Percentiles rank a stretch among this genome's conserved stretches.
These are phyloP conservation scores for Eira barbara DNA, from an alignment of 2,113 vertebrate species.

Conservation along the genomic window DNA sequence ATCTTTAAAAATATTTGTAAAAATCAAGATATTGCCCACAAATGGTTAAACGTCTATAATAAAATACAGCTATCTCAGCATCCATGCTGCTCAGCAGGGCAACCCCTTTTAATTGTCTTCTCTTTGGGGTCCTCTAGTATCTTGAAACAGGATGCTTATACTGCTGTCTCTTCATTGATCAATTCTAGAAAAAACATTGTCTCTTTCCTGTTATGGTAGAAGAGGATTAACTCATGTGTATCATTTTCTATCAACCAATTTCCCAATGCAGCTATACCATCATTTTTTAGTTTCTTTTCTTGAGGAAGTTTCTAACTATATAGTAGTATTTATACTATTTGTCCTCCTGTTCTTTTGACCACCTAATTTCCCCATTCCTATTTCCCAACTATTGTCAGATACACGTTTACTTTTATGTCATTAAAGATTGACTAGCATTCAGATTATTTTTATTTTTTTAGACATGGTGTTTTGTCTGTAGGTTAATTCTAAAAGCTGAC, in stretches of 20 bases:
- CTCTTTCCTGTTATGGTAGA: not conserved
- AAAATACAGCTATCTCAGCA: not conserved
- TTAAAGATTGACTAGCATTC: not conserved
- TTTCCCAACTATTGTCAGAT: not conserved
- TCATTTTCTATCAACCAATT: not conserved
- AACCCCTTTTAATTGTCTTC: not conserved
- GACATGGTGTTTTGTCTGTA: not conserved
- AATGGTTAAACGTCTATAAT: not conserved
- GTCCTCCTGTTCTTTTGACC: not conserved
- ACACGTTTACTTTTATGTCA: not conserved
- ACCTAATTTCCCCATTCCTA: not conserved
- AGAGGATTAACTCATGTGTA: not conserved
- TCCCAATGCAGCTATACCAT: not conserved
- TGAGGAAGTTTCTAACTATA: not conserved
- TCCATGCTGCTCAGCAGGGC: not conserved
- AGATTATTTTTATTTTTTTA: conserved; percentile 3
- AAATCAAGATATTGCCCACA: not conserved
- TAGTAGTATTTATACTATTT: not conserved
- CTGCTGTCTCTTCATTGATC: not conserved
- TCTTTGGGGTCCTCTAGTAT: not conserved
- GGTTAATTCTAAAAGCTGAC: conserved; percentile 1
- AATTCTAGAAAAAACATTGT: not conserved
- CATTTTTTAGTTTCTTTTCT: not conserved
- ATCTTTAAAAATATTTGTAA: not conserved
- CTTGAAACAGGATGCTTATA: not conserved